Evolutionary conservation across 92 coral and sea anemone species (phyloP).

Genomic region (Porites lobata): DNA sequence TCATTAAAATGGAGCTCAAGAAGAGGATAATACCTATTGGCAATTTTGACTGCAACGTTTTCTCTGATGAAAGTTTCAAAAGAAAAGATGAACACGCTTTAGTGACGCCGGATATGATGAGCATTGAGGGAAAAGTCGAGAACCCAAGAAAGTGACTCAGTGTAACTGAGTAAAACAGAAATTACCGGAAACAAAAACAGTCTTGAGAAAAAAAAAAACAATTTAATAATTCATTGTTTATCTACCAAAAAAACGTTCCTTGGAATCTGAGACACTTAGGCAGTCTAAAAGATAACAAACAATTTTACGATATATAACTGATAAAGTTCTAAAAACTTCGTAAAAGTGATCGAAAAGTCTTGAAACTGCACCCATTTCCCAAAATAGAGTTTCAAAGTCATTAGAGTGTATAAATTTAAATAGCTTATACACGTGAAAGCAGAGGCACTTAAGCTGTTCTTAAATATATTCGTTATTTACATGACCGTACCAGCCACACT

Average conservation of each 20-base stretch:
- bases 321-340: neutral
- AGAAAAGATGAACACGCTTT: neutral
- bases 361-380: neutral
- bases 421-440: neutral
- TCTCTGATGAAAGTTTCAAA: neutral
- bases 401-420: neutral
- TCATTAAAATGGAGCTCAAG: neutral
- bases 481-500: neutral
- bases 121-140: too few relatives aligned
- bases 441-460: too few relatives aligned
- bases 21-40: neutral
- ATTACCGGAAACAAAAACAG: too few relatives aligned
- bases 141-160: too few relatives aligned
- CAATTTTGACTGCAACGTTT: neutral
- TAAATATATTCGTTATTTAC: conserved; percentile 8
- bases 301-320: neutral
- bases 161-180: too few relatives aligned
- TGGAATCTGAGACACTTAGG: too few relatives aligned
- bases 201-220: too few relatives aligned
- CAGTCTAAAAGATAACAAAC: neutral
- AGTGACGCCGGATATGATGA: too few relatives aligned
- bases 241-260: too few relatives aligned
- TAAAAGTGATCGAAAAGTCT: neutral
- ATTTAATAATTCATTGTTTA: too few relatives aligned
- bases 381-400: neutral